Evolutionary conservation across 1,140 invertebrate genomes (phyloP).

Genomic region (Antheraea pernyi): DNA sequence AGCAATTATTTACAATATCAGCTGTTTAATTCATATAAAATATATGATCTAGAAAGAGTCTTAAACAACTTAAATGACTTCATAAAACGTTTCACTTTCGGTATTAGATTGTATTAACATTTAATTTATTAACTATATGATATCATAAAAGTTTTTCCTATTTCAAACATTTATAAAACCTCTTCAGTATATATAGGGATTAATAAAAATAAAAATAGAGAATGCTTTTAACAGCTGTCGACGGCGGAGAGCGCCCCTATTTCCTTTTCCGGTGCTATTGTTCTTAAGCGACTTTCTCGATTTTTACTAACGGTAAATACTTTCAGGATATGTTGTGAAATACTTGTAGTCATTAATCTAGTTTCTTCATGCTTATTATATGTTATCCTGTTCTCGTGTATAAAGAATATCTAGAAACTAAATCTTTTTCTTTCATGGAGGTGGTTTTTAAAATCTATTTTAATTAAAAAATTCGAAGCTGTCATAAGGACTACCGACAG

Average conservation of each 20-base stretch:
- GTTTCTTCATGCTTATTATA: background rate
- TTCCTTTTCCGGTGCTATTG: slow-evolving; percentile 3
- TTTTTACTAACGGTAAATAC: slow-evolving; percentile 7
- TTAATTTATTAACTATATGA: no score
- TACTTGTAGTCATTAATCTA: background rate
- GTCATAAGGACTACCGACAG: no score
- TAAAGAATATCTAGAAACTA: no score
- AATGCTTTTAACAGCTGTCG: background rate
- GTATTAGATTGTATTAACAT: background rate
- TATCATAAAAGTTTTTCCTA: background rate
- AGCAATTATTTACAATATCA: no score
- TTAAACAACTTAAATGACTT: background rate
- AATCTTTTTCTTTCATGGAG: no score
- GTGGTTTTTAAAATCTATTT: no score
- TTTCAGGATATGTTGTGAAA: background rate
- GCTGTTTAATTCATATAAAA: no score
- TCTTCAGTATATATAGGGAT: background rate
- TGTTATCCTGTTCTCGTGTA: no score
- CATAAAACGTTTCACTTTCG: background rate
- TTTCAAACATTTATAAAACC: background rate
- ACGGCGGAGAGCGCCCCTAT: background rate
- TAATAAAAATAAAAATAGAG: slow-evolving; percentile 1
- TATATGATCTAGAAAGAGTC: no score
- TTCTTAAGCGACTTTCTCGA: background rate
- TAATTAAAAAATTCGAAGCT: no score